A percentile compares a stretch with the other conserved stretches of the same genome.
Evolutionary conservation across 2,113 vertebrate genomes (phyloP).

Genomic region (Camelus bactrianus): DNA sequence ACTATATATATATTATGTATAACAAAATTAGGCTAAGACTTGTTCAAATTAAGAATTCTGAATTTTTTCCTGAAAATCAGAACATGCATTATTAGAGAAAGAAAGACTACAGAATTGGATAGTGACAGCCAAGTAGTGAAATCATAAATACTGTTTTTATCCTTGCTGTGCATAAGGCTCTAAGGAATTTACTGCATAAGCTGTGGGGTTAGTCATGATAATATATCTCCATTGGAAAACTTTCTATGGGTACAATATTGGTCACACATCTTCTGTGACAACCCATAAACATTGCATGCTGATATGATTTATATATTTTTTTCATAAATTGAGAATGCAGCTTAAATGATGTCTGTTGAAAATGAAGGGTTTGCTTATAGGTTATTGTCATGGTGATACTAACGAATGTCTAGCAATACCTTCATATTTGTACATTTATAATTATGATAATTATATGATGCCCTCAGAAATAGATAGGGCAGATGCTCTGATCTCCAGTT

Average conservation of each 20-base stretch:
- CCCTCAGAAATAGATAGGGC: not conserved
- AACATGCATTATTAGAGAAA: constrained; percentile 21
- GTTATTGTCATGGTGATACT: not conserved
- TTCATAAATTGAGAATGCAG: not conserved
- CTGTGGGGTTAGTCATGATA: not conserved
- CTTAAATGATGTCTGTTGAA: constrained; percentile 30
- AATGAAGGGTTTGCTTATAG: not conserved
- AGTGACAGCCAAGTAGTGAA: not conserved
- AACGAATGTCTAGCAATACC: not conserved
- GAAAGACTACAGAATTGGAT: not conserved
- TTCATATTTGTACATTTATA: not conserved
- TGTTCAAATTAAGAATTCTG: not conserved
- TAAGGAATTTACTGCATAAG: not conserved
- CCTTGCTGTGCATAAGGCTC: not conserved
- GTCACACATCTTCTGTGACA: not conserved
- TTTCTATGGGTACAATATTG: not conserved
- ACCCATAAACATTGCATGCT: not conserved
- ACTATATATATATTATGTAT: not conserved
- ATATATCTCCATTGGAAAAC: constrained; percentile 22
- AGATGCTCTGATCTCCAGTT: not conserved
- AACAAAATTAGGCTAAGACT: not conserved
- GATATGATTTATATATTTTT: not conserved
- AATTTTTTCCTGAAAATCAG: not conserved
- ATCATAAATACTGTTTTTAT: constrained; percentile 11
- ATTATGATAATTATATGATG: not conserved